Percentiles rank a stretch among this genome's conserved stretches.
Conservation (phyloP, 1,140 invertebrate genomes). For the Bilobella aurantiaca region DNA sequence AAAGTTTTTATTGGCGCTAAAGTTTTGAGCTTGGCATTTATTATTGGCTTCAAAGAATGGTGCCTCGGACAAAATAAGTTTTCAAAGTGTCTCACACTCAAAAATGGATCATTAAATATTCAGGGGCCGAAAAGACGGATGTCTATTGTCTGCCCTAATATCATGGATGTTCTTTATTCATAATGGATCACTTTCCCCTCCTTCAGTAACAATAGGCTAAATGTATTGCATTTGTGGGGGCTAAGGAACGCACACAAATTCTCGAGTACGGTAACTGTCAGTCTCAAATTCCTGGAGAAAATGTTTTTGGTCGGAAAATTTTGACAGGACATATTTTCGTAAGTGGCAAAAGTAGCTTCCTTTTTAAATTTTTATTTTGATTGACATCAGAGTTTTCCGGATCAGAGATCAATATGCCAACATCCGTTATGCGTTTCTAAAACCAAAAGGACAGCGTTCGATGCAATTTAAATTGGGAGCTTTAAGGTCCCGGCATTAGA, state of each 20-base stretch:
- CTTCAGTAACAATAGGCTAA: background rate
- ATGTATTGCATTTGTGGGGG: background rate
- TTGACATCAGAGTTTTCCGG: too few species aligned
- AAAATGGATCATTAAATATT: conserved; percentile 4
- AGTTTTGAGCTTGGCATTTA: background rate
- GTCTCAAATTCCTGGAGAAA: too few species aligned
- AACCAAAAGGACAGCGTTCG: too few species aligned
- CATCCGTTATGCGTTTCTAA: too few species aligned
- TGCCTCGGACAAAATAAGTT: background rate
- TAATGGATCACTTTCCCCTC: conserved; percentile 2
- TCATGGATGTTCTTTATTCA: conserved; percentile 11
- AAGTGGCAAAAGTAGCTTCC: too few species aligned
- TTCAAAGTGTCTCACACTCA: background rate
- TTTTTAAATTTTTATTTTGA: too few species aligned
- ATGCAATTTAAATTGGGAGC: too few species aligned
- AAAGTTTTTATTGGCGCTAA: background rate
- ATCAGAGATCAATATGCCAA: too few species aligned
- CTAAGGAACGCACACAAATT: too few species aligned
- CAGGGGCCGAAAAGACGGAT: conserved; percentile 4
- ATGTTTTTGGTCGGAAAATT: background rate
- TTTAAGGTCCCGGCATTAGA: too few species aligned
- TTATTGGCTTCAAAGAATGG: too few species aligned
- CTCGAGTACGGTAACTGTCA: too few species aligned
- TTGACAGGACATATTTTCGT: background rate
- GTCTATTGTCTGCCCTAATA: conserved; percentile 10